Conservation (phyloP, 2,888 invertebrate species). For the Protonemura montana region DNA sequence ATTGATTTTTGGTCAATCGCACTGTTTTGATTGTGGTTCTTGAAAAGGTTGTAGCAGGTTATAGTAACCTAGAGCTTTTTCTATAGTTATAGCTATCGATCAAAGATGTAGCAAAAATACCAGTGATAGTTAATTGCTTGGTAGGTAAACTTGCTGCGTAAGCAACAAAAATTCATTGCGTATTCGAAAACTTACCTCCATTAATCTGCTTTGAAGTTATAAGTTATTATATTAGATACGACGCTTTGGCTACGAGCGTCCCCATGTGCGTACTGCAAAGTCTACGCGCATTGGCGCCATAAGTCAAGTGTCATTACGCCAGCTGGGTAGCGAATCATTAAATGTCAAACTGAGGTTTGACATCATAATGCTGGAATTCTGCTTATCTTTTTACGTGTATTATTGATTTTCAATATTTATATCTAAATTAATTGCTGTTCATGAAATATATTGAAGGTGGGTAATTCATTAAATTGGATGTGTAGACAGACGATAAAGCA, state of each 20-base stretch:
- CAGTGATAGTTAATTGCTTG: no score
- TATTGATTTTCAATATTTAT: neutral
- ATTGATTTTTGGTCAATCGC: no score
- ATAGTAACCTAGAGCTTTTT: no score
- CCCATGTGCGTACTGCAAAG: neutral
- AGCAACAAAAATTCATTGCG: neutral
- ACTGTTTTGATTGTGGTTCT: no score
- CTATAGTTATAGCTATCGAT: no score
- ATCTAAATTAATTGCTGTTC: neutral
- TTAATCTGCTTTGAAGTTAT: neutral
- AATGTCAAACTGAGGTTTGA: neutral
- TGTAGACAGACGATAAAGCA: no score
- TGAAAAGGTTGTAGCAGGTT: no score
- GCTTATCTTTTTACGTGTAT: neutral
- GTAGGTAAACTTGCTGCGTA: neutral
- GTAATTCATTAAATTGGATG: neutral
- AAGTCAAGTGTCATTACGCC: neutral
- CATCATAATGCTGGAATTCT: neutral
- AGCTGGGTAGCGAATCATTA: neutral
- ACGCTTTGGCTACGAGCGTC: neutral
- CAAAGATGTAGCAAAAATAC: no score
- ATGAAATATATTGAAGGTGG: neutral
- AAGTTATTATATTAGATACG: no score
- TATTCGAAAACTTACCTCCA: neutral
- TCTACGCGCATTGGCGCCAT: neutral